A percentile compares a stretch with the other conserved stretches of the same genome.
phyloP scores from a whole-genome alignment of 2,888 invertebrate species.

The Napeogenes inachia region DNA sequence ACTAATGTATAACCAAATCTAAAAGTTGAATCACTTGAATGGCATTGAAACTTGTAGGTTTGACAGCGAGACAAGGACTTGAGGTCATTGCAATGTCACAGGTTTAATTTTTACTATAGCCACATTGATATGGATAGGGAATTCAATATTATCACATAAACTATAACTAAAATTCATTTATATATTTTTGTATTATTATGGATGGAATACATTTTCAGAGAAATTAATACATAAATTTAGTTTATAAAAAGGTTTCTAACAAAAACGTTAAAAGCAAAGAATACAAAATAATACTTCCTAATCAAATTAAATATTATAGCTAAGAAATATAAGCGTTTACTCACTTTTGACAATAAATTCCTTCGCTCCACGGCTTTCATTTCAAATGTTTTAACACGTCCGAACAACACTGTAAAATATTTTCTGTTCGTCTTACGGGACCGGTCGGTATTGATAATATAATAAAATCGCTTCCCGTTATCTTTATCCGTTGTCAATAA shows the following conservation, averaged over 20 bases:
- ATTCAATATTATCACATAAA: neutral
- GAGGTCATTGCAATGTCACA: slow-evolving; percentile 69
- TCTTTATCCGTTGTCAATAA: slow-evolving; percentile 52
- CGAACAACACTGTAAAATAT: slow-evolving; percentile 33
- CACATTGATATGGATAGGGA: slow-evolving; percentile 31
- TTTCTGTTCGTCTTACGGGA: slow-evolving; percentile 36
- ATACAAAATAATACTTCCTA: too few species aligned
- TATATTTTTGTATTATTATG: too few species aligned
- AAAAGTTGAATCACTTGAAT: slow-evolving; percentile 22
- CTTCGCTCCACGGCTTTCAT: slow-evolving; percentile 27
- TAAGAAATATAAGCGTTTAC: neutral
- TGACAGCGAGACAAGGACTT: slow-evolving; percentile 57
- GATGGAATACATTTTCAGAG: too few species aligned
- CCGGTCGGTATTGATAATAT: slow-evolving; percentile 32
- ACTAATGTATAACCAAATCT: slow-evolving; percentile 13
- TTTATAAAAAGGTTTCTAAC: slow-evolving; percentile 15
- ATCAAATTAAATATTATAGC: neutral
- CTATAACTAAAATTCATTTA: too few species aligned
- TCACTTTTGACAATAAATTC: slow-evolving; percentile 8
- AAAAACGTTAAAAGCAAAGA: slow-evolving; percentile 5
- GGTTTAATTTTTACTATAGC: slow-evolving; percentile 41
- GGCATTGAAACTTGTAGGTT: slow-evolving; percentile 34
- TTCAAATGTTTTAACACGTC: slow-evolving; percentile 20
- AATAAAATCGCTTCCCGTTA: slow-evolving; percentile 43
- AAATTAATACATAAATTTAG: too few species aligned